Conservation (phyloP, 2,113 vertebrate genomes). For the Malurus alboscapulatus region DNA sequence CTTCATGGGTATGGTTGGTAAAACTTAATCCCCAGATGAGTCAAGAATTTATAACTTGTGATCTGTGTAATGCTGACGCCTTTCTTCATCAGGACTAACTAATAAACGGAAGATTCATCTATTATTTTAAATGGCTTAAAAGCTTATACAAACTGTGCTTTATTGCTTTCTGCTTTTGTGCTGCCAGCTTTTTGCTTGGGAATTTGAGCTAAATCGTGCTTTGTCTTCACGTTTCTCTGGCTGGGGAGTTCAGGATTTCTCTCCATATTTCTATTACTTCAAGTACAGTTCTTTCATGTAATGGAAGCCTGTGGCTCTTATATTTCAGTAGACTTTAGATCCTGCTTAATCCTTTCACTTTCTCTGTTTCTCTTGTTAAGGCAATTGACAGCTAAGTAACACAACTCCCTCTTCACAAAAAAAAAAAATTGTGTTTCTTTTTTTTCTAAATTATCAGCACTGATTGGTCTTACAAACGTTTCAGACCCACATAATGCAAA, state of each 20-base stretch:
- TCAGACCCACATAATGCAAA: background rate
- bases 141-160: constrained; percentile 6
- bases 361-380: background rate
- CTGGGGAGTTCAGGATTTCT: background rate
- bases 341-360: constrained; percentile 11
- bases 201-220: constrained; percentile 13
- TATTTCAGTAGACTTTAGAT: background rate
- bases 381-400: background rate
- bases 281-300: background rate
- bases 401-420: background rate
- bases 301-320: background rate
- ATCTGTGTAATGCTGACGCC: background rate
- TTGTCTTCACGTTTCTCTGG: background rate
- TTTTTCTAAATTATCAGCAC: background rate
- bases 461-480: background rate
- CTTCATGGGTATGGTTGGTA: background rate
- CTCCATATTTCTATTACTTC: background rate
- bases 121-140: background rate
- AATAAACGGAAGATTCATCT: background rate
- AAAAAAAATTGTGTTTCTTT: fast-evolving
- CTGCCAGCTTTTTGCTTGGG: background rate
- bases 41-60: background rate
- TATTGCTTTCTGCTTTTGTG: constrained; percentile 2
- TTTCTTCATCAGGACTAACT: background rate
- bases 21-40: background rate